A percentile compares a stretch with the other conserved stretches of the same genome.
Conservation (phyloP, 2,888 invertebrate species). For the Zaprionus lineosus region DNA sequence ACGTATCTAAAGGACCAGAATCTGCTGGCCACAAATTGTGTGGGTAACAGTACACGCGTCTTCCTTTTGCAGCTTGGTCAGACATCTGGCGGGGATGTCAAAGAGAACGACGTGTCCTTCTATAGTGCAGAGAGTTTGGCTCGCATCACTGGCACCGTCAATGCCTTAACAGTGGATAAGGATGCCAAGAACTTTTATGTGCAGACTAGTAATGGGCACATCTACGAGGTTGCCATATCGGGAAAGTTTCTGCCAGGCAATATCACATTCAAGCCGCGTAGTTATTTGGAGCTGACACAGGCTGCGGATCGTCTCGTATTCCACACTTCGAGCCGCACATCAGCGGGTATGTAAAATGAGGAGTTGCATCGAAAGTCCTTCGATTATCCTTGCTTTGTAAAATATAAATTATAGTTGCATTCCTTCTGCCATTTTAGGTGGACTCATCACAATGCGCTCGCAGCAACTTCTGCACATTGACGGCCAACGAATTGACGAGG, state of each 20-base stretch:
- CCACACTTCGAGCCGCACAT: constrained; percentile 13
- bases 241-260: too few relatives aligned
- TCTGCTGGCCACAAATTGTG: constrained; percentile 48
- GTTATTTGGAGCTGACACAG: constrained; percentile 39
- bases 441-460: constrained; percentile 65
- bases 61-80: constrained; percentile 25
- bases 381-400: not conserved
- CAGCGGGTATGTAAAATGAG: constrained; percentile 9
- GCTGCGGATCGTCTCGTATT: constrained; percentile 58
- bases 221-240: constrained; percentile 38
- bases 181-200: constrained; percentile 37
- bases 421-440: constrained; percentile 21
- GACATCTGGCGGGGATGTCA: constrained; percentile 4
- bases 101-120: not conserved
- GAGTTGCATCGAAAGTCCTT: too few relatives aligned
- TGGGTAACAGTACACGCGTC: constrained; percentile 26
- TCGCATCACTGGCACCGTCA: constrained; percentile 47
- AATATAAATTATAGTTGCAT: not conserved
- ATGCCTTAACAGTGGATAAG: constrained; percentile 33
- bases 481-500: constrained; percentile 70
- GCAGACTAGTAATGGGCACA: constrained; percentile 50
- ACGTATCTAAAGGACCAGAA: constrained; percentile 18
- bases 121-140: constrained; percentile 32
- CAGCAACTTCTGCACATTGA: constrained; percentile 79
- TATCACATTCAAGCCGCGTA: constrained; percentile 17